phyloP scores from a whole-genome alignment of 2,113 vertebrate species.

The crab-eating macaque (Macaca fascicularis) region T2T-MFA8v1.1 NC_088386.1:125960001-125960500 shows the following conservation, averaged over 20 bases:
- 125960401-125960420: neutral
- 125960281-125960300: rapidly evolving
- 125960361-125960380: neutral
- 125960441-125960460: neutral
- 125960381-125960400: neutral
- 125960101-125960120: no score
- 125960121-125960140: no score
- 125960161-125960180: no score
- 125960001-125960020: no score
- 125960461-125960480: neutral
- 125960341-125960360: neutral
- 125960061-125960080: no score
- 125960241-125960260: neutral
- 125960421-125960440: neutral
- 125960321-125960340: neutral
- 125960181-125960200: neutral
- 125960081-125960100: no score
- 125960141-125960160: no score
- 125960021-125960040: no score
- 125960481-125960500: neutral
- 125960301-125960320: neutral
- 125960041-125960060: no score
- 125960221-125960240: neutral
- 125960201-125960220: neutral
- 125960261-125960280: neutral